Conservation (phyloP, 2,113 vertebrate species). For the Vicugna pacos region DNA sequence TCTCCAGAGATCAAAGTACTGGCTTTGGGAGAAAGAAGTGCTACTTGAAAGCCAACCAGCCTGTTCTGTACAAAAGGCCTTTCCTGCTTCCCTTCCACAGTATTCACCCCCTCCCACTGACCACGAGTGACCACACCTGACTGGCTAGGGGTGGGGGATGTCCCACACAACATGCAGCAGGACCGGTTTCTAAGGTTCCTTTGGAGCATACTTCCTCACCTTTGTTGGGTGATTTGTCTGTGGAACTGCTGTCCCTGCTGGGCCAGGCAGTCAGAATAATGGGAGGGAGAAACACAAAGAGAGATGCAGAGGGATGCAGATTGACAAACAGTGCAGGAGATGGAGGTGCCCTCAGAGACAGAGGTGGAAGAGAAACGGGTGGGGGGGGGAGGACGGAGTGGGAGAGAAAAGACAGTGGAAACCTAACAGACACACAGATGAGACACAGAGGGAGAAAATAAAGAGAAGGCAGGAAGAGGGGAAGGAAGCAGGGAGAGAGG, state of each 20-base stretch:
- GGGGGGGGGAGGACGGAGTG: neutral
- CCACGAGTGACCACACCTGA: neutral
- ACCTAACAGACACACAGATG: neutral
- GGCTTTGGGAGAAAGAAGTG: slow-evolving; percentile 71
- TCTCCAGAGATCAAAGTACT: slow-evolving; percentile 70
- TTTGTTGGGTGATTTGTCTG: slow-evolving; percentile 53
- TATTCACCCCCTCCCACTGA: neutral
- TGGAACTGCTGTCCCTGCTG: slow-evolving; percentile 4
- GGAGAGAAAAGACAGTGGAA: too few species aligned
- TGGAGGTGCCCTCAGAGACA: accelerated
- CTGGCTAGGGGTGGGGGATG: neutral
- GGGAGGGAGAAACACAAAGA: slow-evolving; percentile 31
- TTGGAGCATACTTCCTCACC: neutral
- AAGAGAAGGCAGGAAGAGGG: accelerated
- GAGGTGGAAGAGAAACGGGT: neutral
- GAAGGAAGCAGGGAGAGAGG: neutral
- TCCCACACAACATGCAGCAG: neutral
- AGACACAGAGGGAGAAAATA: accelerated
- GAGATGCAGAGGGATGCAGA: neutral
- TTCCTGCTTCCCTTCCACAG: neutral
- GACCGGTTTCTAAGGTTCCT: neutral
- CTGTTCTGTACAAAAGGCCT: neutral
- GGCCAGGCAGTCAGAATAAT: slow-evolving; percentile 54
- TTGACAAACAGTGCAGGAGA: neutral
- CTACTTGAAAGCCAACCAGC: slow-evolving; percentile 45